phyloP scores from a whole-genome alignment of 2,888 invertebrate species.

The Machimus rusticus region DNA sequence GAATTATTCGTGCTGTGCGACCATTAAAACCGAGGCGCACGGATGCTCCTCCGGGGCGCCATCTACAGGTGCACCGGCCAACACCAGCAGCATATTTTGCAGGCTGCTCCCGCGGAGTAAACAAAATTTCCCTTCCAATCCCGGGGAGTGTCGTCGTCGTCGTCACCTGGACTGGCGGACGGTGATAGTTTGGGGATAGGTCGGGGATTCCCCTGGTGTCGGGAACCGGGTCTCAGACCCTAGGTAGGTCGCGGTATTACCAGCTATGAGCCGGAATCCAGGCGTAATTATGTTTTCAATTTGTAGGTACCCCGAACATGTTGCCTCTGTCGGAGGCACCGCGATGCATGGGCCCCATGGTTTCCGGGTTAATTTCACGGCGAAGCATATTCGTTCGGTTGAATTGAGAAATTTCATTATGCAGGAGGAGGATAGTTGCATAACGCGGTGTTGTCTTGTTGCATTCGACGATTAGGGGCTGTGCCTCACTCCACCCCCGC shows the following conservation, averaged over 20 bases:
- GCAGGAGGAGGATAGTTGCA: not conserved
- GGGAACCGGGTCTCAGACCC: not conserved
- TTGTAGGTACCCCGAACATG: not conserved
- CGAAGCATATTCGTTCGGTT: not conserved
- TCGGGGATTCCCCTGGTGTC: not conserved
- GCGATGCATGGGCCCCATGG: not conserved
- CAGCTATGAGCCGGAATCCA: not conserved
- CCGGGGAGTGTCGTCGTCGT: not conserved
- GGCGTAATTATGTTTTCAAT: slow-evolving; percentile 32
- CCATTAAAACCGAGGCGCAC: slow-evolving; percentile 22
- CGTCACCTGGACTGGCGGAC: not conserved
- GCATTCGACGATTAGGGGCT: not conserved
- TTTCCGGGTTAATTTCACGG: not conserved
- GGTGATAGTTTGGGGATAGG: not conserved
- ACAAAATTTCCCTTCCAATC: slow-evolving; percentile 3
- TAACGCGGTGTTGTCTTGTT: slow-evolving; percentile 22
- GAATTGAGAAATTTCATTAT: slow-evolving; percentile 39
- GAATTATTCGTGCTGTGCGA: slow-evolving; percentile 18
- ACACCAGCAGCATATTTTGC: not conserved
- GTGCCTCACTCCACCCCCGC: not conserved
- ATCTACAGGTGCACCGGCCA: not conserved
- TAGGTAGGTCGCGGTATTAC: not conserved
- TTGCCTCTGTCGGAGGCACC: not conserved
- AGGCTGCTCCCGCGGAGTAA: not conserved
- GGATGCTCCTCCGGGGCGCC: not conserved